Evolutionary conservation across 2,888 invertebrate genomes (phyloP).

Genomic region (Archips xylosteana): DNA sequence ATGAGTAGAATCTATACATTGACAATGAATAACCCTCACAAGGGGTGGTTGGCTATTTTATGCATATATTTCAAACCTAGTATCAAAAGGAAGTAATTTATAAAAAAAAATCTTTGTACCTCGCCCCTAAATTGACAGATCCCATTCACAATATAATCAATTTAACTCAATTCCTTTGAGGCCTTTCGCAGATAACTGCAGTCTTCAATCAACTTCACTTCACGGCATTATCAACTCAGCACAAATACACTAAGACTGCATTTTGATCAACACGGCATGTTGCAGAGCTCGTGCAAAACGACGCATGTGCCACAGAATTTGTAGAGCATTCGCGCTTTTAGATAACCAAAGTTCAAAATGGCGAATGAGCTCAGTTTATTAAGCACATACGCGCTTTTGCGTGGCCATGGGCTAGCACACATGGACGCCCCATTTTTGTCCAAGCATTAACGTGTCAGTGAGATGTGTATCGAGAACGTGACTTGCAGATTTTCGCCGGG

Average conservation of each 20-base stretch:
- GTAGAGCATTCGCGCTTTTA: slow-evolving; percentile 1
- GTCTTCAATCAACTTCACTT: slow-evolving; percentile 2
- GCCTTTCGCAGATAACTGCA: slow-evolving; percentile 15
- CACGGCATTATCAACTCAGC: slow-evolving; percentile 14
- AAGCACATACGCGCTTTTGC: background rate
- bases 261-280: background rate
- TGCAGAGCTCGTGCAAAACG: slow-evolving; percentile 5
- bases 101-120: slow-evolving; percentile 3
- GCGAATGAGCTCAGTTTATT: background rate
- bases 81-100: background rate
- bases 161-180: slow-evolving; percentile 35
- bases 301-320: slow-evolving; percentile 4
- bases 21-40: background rate
- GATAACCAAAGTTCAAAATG: background rate
- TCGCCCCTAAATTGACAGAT: slow-evolving; percentile 22
- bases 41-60: background rate
- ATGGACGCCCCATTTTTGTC: slow-evolving; percentile 51
- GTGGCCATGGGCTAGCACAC: slow-evolving; percentile 2
- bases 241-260: slow-evolving; percentile 12
- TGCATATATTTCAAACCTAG: background rate
- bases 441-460: slow-evolving; percentile 70
- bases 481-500: slow-evolving; percentile 63
- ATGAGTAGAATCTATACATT: too few species aligned
- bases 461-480: slow-evolving; percentile 65
- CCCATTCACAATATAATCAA: slow-evolving; percentile 36